Evolutionary conservation across 1,140 invertebrate species (phyloP).

Genomic region (Halesus radiatus): DNA sequence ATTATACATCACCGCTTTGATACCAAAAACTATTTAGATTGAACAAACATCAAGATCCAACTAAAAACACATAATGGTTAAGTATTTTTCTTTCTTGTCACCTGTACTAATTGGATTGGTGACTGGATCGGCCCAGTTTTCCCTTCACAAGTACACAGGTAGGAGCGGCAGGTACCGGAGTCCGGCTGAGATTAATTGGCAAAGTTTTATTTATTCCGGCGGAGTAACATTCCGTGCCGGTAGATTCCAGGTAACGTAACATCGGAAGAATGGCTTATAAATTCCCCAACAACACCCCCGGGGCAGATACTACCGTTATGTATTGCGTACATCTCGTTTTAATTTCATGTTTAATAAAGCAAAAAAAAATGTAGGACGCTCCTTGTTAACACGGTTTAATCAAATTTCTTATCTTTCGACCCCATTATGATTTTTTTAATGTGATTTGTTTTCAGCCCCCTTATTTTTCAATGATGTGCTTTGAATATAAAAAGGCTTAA

Average conservation of each 20-base stretch:
- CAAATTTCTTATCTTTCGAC: neutral
- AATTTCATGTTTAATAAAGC: conserved; percentile 36
- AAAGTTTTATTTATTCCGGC: conserved; percentile 55
- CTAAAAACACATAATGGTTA: too few relatives aligned
- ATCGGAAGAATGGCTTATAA: conserved; percentile 51
- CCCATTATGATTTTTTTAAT: neutral
- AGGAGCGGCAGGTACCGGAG: neutral
- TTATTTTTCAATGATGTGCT: too few relatives aligned
- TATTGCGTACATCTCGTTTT: conserved; percentile 35
- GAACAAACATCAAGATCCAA: too few relatives aligned
- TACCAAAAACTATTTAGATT: too few relatives aligned
- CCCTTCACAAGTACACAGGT: neutral
- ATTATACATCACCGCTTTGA: too few relatives aligned
- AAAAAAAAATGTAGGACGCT: conserved; percentile 13
- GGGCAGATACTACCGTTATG: conserved; percentile 25
- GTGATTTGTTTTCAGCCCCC: neutral
- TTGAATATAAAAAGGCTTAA: too few relatives aligned
- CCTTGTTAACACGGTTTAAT: conserved; percentile 20
- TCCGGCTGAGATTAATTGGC: conserved; percentile 51
- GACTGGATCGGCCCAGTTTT: too few relatives aligned
- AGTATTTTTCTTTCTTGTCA: too few relatives aligned
- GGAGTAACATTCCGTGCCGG: conserved; percentile 40
- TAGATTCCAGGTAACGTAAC: conserved; percentile 45
- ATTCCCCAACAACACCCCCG: conserved; percentile 33
- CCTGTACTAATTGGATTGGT: too few relatives aligned